These are phyloP conservation scores for Catharus minimus DNA, from an alignment of 2,113 vertebrate genomes.

Conservation along the genomic window DNA sequence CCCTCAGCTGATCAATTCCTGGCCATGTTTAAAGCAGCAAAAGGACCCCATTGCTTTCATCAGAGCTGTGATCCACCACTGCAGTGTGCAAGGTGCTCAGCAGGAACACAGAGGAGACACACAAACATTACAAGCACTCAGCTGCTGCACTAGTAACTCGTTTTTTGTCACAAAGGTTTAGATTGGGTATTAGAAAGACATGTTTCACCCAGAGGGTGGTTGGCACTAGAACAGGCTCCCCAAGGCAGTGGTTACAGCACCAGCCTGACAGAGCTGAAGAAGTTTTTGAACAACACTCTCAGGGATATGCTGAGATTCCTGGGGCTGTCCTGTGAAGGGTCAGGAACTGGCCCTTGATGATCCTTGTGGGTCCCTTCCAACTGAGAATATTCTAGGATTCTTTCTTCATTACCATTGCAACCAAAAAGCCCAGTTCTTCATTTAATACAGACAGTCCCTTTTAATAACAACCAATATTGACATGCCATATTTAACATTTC, in stretches of 20 bases:
- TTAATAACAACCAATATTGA: not conserved
- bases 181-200: too few relatives aligned
- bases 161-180: not conserved
- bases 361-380: not conserved
- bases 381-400: not conserved
- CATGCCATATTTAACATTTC: not conserved
- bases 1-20: not conserved
- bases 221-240: not conserved
- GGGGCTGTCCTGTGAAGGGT: not conserved
- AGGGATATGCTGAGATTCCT: not conserved
- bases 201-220: not conserved
- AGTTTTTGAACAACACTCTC: not conserved
- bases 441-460: not conserved
- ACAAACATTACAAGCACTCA: too few relatives aligned
- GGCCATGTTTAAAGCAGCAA: not conserved
- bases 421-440: not conserved
- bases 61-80: accelerated
- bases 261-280: not conserved
- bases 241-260: not conserved
- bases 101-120: not conserved
- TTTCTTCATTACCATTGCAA: not conserved
- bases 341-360: not conserved
- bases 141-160: not conserved
- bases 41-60: not conserved
- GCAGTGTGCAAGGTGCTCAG: accelerated